Evolutionary conservation across 2,888 invertebrate species (phyloP).

Genomic region (Drosophila leonis): DNA sequence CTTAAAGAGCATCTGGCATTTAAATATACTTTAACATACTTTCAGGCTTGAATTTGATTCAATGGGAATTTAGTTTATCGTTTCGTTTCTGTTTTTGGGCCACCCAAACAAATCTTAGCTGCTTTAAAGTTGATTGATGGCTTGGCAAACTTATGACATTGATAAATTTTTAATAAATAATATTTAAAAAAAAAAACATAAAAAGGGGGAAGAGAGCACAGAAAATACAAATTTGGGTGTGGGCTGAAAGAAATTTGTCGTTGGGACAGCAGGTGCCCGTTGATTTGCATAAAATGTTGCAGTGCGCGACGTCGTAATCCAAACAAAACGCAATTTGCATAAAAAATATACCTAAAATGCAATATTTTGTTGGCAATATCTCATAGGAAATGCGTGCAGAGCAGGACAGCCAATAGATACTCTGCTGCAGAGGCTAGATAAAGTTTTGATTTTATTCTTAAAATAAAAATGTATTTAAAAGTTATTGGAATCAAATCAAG

Average conservation of each 20-base stretch:
- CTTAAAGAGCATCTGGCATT: background rate
- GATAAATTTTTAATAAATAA: slow-evolving; percentile 80
- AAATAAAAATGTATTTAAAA: no score
- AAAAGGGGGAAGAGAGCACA: background rate
- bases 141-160: slow-evolving; percentile 70
- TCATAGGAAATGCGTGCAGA: background rate
- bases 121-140: slow-evolving; percentile 52
- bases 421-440: background rate
- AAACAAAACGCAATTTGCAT: slow-evolving; percentile 50
- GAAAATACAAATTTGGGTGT: background rate
- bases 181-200: slow-evolving; percentile 29
- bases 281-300: slow-evolving; percentile 75
- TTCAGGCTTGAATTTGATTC: background rate
- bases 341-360: slow-evolving; percentile 35
- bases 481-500: no score
- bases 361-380: slow-evolving; percentile 7
- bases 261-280: slow-evolving; percentile 64
- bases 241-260: slow-evolving; percentile 28
- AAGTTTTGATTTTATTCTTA: background rate
- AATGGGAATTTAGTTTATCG: background rate
- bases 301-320: slow-evolving; percentile 46
- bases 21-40: background rate
- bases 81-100: background rate
- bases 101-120: slow-evolving; percentile 21
- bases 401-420: background rate